Evolutionary conservation across 64 coral and sea anemone genomes (phyloP), one percentile per base, ranked within the genome.

Genomic region (Pocillopora verrucosa): DNA sequence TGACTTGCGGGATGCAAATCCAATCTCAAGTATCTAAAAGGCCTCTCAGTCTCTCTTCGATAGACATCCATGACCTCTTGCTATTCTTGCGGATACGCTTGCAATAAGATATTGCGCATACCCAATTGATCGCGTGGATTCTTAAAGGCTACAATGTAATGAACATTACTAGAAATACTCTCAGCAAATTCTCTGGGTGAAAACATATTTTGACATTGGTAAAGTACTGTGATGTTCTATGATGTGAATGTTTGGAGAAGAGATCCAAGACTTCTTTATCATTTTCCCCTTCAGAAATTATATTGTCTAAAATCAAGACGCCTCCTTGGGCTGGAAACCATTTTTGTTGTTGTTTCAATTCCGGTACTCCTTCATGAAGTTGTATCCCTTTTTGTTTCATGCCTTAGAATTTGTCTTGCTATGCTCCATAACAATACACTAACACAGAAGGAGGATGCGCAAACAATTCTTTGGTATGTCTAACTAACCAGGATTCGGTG

Each of bases 321-420:
- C 64, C 61, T 58, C 36, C 59, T 26, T 56, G 36, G 26, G 36
- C 30, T 30, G 30, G 61, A 36, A 90, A 90, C 88, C 88, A 90
- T 51, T 14, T 9, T 65, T 78, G 45, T 20, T 78, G 20, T 14
- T 65, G n/a, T 4, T 89, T 75, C 11, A 15, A 45, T 57, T 58
- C 76, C 4, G 87, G 87, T 16, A 90, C 13, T 11, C 88, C 88
- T 82, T 90, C 88, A 25, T 90, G 88, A 4, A 90, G 41, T 30
- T 82, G 57, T 16, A 82, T 17, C 10, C 65, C 77, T 19, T 34
- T 9, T 20, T 13, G 12, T 59, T 82, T 45, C 65, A 90, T 58
- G 70, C 20, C 34, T n/a, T 61, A 3, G 56, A 82, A 90, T 26
- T 78, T 78, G 10, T 90, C 88, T 82, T 90, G 78, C 88, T 78